Base-by-base conservation (phyloP, 2,113 vertebrate genomes). In the Oreamnos americanus region DNA sequence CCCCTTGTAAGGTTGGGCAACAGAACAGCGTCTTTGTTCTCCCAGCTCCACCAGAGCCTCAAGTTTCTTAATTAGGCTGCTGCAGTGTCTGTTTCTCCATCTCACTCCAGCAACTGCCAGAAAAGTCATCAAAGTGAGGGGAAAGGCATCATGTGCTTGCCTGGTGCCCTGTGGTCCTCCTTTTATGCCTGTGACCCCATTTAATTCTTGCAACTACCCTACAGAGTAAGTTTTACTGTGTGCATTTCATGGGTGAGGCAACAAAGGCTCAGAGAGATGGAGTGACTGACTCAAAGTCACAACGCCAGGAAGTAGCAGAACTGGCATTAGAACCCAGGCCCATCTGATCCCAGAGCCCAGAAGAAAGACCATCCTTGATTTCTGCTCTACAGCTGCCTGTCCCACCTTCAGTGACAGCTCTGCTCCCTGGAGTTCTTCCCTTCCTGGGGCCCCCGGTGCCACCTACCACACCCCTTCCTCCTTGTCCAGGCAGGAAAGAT, bases 281-380 rank as follows among this genome's bases (percentile, higher is more conserved):
- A 97, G 96, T 28, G 92, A 98, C 89, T 87, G 81, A 64, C 60
- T 97, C 96, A 98, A 93, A 96, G 96, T 97, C 96, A 93, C 97
- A 97, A 67, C 96, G 89, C 87, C 87, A 87, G 23, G 6, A 58
- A 36, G 58, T 26, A 78, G 30, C 36, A 64, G 96, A 88, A 79
- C 64, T 92, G 96, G 93, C 85, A 94, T 96, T 98, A 89, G 97
- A 97, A 98, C 96, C 81, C 93, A 0, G 33, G 86, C 74, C 28
- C 79, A 53, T 74, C 93, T 98, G 97, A 83, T 91, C 88, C 88
- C 94, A 92, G 62, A n/a, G 83, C 19, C 2, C 84, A 39, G 81
- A 28, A 96, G 67, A 79, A 83, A 91, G 71, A 43, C 36, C 60
- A 58, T 15, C 17, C n/a, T 76, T 0, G 0, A 53, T 49, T 39